Base-by-base conservation (phyloP, 2,888 invertebrate species). In the Balanococcus diminutus region DNA sequence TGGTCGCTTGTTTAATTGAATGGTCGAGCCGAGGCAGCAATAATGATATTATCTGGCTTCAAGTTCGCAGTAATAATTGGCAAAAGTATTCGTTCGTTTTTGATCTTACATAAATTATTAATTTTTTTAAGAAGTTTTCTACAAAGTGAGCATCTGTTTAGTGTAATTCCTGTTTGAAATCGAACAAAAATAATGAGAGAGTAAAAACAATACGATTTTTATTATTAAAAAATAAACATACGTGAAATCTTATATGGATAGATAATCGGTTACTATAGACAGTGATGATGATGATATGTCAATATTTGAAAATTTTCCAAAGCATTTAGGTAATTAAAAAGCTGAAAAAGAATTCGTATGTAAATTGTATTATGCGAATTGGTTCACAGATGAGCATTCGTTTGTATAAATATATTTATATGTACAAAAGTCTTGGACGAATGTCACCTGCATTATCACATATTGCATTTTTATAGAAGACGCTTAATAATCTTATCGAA, bases 191-290 rank as follows among this genome's bases (percentile, higher is more conserved):
- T 72, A 72, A 79, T 36, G 16, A 79, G 9, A 79, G 9, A 4
- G 36, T 19, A 75, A 75, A 75, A 75, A 75, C 75, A 19, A 75
- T 75, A 75, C 75, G 75, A 36, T 36, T 75, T 75, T 75, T 75
- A 75, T 75, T 79, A 79, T 79, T 79, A 36, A 32, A 79, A 72
- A 79, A 79, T 79, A 79, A 19, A 79, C 36, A 36, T 79, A 79
- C 36, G 75, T 79, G 75, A 67, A 67, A 19, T 79, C 75, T 79
- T 79, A 79, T 31, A 72, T 11, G 11, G 28, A 67, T 67, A 67
- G 19, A 36, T 79, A 79, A 79, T 36, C 75, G 75, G 36, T 32
- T 79, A 79, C 36, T 79, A 79, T 79, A 79, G 75, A 79, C 36
- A 36, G n/a, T 79, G 36, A 72, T 72, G 31, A 36, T 67, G n/a